Base-by-base conservation (phyloP, 1,140 invertebrate species). In the Streblospio benedicti region DNA sequence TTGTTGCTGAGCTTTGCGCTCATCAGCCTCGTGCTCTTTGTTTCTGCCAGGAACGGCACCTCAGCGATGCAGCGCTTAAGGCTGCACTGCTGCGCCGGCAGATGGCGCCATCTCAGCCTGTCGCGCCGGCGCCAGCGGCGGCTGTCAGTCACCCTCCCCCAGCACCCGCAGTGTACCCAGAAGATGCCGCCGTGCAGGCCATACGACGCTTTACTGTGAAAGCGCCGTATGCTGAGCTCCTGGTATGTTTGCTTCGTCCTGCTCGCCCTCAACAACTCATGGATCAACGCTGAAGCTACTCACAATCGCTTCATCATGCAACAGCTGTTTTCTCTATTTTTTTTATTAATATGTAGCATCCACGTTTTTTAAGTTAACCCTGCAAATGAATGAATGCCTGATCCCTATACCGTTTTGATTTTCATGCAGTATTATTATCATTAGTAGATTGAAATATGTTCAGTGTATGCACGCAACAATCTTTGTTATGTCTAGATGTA, bases 111-210 rank as follows among this genome's bases (percentile, higher is more conserved):
- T 38, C 63, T 45, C 63, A 65, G 54, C 56, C 58, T 18, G 33
- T 35, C 31, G 60, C 58, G 31, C 52, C 57, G 28, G 44, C 52
- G 32, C 57, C 61, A 44, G 45, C 62, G 32, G 62, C 61, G 53
- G 33, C 43, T 23, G 60, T 60, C 32, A 62, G 59, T 51, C 58
- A 62, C 27, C 57, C 62, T 14, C 55, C 58, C 18, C 50, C 67
- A 23, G 30, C 60, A 5, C 31, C 56, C 4, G 20, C 60, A 5
- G 67, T 74, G 6, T 76, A 76, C 52, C 70, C 73, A 35, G 62
- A 65, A 25, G 73, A 77, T 66, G 75, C 75, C 62, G 75, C 75
- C n/a, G 64, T 69, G 57, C 74, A 75, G 58, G 75, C 75, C 31
- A 75, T 77, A 33, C 65, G 67, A 59, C 61, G 75, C 23, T 74